A percentile compares a stretch with the other conserved stretches of the same genome.
These are phyloP conservation scores for Cyanoramphus novaezelandiae DNA, from an alignment of 2,113 vertebrate species.

Conservation along the genomic window DNA sequence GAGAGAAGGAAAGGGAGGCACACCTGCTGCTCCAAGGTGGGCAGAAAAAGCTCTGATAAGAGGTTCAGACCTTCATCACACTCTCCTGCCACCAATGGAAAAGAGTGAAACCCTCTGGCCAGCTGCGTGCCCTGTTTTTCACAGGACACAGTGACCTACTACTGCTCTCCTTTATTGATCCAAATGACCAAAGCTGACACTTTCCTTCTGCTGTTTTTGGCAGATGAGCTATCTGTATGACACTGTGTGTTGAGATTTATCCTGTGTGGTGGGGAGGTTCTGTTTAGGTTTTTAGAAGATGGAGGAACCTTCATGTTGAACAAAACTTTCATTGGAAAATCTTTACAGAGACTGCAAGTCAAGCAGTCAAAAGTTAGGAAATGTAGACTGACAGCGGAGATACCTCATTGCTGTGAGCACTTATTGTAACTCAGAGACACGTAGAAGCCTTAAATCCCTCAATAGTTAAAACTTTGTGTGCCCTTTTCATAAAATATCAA, in stretches of 20 bases:
- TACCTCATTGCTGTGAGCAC: background rate
- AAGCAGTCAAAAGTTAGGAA: background rate
- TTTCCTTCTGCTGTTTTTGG: background rate
- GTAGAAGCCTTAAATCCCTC: background rate
- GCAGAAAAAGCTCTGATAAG: background rate
- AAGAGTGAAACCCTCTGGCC: background rate
- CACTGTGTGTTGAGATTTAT: background rate
- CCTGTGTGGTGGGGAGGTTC: background rate
- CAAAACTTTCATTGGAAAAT: background rate
- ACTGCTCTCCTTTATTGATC: background rate
- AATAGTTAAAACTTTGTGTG: background rate
- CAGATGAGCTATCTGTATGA: background rate
- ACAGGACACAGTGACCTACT: background rate
- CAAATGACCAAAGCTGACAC: rapidly evolving
- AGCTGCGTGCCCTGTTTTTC: background rate
- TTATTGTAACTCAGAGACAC: background rate
- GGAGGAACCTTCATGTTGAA: background rate
- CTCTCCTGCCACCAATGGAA: background rate
- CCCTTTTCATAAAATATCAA: background rate
- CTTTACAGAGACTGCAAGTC: background rate
- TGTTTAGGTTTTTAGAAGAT: background rate
- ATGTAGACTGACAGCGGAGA: background rate
- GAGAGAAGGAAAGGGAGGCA: background rate
- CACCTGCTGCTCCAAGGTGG: background rate
- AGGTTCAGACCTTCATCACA: background rate